A percentile compares a stretch with the other conserved stretches of the same genome.
phyloP scores from a whole-genome alignment of 2,888 invertebrate species.

The Heliconius cydno region DNA sequence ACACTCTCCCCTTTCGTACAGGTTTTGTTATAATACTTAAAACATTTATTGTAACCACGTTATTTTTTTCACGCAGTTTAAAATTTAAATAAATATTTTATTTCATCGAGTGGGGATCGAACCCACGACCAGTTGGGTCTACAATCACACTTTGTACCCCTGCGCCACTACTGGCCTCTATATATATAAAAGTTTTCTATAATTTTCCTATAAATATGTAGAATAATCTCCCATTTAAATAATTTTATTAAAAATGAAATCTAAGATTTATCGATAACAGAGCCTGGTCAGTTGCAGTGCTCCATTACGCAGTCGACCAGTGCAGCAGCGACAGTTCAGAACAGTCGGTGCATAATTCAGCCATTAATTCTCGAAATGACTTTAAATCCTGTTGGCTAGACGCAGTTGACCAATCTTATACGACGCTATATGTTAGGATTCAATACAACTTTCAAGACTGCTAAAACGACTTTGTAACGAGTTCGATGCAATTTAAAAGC shows the following conservation, averaged over 20 bases:
- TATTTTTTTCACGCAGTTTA: slow-evolving; percentile 37
- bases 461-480: slow-evolving; percentile 50
- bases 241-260: slow-evolving; percentile 30
- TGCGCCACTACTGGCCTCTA: no score
- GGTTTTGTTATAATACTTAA: slow-evolving; percentile 60
- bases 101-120: no score
- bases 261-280: slow-evolving; percentile 38
- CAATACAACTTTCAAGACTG: slow-evolving; percentile 64
- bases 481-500: slow-evolving; percentile 47
- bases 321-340: slow-evolving; percentile 74
- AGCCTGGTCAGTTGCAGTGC: slow-evolving; percentile 41
- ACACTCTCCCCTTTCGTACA: slow-evolving; percentile 57
- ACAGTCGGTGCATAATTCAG: slow-evolving; percentile 78
- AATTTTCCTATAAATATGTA: neutral
- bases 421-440: slow-evolving; percentile 64
- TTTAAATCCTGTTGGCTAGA: slow-evolving; percentile 73
- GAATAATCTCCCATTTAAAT: neutral
- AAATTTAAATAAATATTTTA: neutral
- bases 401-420: slow-evolving; percentile 69
- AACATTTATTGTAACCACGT: slow-evolving; percentile 66
- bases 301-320: slow-evolving; percentile 71
- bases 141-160: no score
- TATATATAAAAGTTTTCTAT: neutral
- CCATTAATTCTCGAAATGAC: slow-evolving; percentile 80
- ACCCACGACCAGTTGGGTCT: no score